Evolutionary conservation across 2,797 vertebrate genomes (phyloP).

Genomic region (Cheracebus regulus): DNA sequence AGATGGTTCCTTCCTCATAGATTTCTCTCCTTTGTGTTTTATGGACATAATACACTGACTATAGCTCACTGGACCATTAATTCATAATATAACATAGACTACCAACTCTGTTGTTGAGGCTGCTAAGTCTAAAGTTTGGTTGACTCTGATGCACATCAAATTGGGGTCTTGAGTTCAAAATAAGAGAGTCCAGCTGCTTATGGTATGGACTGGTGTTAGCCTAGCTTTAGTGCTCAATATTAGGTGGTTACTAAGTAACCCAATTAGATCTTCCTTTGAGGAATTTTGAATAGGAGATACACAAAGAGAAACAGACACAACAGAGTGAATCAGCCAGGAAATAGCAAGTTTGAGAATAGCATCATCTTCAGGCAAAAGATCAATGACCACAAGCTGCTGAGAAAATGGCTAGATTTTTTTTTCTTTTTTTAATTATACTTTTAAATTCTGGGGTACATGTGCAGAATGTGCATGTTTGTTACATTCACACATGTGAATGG

Average conservation of each 20-base stretch:
- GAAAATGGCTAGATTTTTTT: neutral
- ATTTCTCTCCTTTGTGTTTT: neutral
- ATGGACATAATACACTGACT: neutral
- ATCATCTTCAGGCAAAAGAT: neutral
- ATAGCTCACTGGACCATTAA: neutral
- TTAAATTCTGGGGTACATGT: too few relatives aligned
- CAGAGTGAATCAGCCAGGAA: neutral
- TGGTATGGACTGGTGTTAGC: neutral
- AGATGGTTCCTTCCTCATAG: neutral
- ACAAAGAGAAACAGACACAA: neutral
- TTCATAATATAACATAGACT: neutral
- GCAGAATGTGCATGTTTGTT: too few relatives aligned
- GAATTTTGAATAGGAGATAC: neutral
- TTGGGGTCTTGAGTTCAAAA: neutral
- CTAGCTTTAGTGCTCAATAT: neutral
- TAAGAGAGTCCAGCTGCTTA: neutral
- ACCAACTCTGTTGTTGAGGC: neutral
- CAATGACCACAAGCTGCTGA: neutral
- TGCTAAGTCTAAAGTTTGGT: neutral
- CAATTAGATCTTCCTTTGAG: neutral
- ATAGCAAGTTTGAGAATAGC: neutral
- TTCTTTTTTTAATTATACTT: too few relatives aligned
- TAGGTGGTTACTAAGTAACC: neutral
- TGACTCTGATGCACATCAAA: neutral
- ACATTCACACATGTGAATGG: neutral